Evolutionary conservation across 2,797 vertebrate species (phyloP), one percentile per base, ranked within the genome.

Genomic region (Eulemur albifrons): DNA sequence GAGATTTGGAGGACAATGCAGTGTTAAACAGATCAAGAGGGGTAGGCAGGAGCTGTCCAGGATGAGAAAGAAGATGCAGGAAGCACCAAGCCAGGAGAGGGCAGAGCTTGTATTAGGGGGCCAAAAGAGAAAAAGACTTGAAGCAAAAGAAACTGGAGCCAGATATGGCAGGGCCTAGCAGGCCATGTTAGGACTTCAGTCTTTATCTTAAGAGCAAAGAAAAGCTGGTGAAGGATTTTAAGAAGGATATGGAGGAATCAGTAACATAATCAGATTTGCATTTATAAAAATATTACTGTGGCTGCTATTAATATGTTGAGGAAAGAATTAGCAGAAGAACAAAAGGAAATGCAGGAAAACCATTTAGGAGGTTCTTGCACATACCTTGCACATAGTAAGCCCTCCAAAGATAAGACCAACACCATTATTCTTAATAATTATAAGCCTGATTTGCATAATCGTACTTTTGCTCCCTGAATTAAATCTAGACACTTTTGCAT

Each of bases 241-340:
- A 86, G 54, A 93, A 48, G 69, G 13, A 7, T 84, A 27, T 38
- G 25, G 25, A 79, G 38, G 45, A 92, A 63, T 80, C 84, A 88
- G 50, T 45, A 92, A 81, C 23, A 93, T 63, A 17, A 86, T 61
- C 52, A 93, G 69, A 83, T 96, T 63, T 81, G 43, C 43, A 80
- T 85, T 75, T 82, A 38, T 13, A 7, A 10, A 80, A n/a, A 73
- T 65, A 92, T 77, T 82, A 85, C 27, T 40, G 25, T 82, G 43
- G 32, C 35, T 90, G 48, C 27, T 81, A 25, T 57, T 57, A 23
- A 57, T 57, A 57, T 69, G 30, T 76, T 76, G 59, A 92, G 23
- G 11, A 59, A 75, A 73, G 50, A 52, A 85, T 86, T 90, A 35
- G 7, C 10, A 72, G 72, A 76, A 73, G 15, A 93, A 95, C 13